Conservation (phyloP, 2,888 invertebrate species). For the Clanis bilineata region DNA sequence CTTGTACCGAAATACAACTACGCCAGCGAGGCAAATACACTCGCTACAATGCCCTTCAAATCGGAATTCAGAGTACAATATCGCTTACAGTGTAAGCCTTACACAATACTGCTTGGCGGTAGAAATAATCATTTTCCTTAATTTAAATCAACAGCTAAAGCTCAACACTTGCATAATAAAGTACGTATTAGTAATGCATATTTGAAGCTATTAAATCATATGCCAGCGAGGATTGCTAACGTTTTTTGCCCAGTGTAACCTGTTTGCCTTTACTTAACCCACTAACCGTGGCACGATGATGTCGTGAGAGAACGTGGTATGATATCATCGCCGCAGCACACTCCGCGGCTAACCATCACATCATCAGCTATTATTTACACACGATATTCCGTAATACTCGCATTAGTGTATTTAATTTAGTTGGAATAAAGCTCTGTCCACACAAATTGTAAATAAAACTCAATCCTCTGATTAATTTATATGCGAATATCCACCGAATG, state of each 20-base stretch:
- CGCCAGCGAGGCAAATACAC: neutral
- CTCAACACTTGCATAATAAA: neutral
- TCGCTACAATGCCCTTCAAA: too few relatives aligned
- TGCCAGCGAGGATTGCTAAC: neutral
- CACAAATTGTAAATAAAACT: neutral
- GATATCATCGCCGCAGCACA: constrained; percentile 54
- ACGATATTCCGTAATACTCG: constrained; percentile 19
- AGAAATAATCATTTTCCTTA: too few relatives aligned
- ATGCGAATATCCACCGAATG: too few relatives aligned
- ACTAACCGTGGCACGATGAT: constrained; percentile 40
- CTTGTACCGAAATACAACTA: too few relatives aligned
- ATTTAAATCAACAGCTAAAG: too few relatives aligned
- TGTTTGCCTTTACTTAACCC: constrained; percentile 50
- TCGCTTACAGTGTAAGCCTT: too few relatives aligned
- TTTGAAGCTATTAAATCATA: constrained; percentile 4
- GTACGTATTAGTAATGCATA: neutral
- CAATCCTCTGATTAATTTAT: neutral
- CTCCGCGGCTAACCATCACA: constrained; percentile 35
- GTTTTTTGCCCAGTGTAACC: constrained; percentile 25
- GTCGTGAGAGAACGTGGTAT: constrained; percentile 44
- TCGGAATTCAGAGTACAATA: too few relatives aligned
- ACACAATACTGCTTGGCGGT: too few relatives aligned
- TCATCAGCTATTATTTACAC: constrained; percentile 43
- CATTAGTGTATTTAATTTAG: constrained; percentile 21
- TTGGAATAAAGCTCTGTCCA: neutral